A percentile compares a stretch with the other conserved stretches of the same genome.
phyloP scores from a whole-genome alignment of 2,797 vertebrate species.

The Psittacula echo region DNA sequence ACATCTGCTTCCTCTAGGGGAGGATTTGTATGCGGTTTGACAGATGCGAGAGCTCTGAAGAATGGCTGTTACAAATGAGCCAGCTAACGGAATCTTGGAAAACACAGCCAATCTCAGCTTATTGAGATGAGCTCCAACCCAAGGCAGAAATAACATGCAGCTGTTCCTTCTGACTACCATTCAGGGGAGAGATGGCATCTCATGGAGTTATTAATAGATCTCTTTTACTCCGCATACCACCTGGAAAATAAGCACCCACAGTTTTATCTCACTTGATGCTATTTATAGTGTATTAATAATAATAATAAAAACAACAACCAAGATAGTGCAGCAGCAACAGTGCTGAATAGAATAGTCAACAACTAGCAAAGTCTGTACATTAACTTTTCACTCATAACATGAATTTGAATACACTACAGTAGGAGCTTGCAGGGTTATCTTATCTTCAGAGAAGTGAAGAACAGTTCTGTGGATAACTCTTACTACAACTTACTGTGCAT shows the following conservation, averaged over 20 bases:
- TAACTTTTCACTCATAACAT: not conserved
- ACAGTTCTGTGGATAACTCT: not conserved
- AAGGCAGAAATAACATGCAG: constrained; percentile 56
- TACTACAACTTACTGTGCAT: not conserved
- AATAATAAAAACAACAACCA: not conserved
- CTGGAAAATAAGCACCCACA: not conserved
- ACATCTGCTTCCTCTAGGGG: constrained; percentile 77
- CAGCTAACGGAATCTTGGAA: constrained; percentile 53
- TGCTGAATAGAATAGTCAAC: not conserved
- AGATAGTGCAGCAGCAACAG: not conserved
- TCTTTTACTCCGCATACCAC: not conserved
- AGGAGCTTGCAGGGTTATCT: not conserved
- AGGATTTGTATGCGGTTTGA: constrained; percentile 71
- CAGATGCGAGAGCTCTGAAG: constrained; percentile 71
- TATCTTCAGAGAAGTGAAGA: not conserved
- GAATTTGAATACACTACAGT: not conserved
- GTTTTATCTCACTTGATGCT: constrained; percentile 11
- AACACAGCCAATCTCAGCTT: constrained; percentile 38
- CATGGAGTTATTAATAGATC: constrained; percentile 33
- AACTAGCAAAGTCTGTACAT: not conserved
- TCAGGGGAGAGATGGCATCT: constrained; percentile 53
- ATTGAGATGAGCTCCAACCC: constrained; percentile 61
- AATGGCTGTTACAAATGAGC: constrained; percentile 68
- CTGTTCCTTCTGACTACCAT: constrained; percentile 64
- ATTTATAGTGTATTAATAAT: not conserved